These are phyloP conservation scores for Oasisia sp. DNA, from an alignment of 2,888 invertebrate species.

Conservation along the genomic window DNA sequence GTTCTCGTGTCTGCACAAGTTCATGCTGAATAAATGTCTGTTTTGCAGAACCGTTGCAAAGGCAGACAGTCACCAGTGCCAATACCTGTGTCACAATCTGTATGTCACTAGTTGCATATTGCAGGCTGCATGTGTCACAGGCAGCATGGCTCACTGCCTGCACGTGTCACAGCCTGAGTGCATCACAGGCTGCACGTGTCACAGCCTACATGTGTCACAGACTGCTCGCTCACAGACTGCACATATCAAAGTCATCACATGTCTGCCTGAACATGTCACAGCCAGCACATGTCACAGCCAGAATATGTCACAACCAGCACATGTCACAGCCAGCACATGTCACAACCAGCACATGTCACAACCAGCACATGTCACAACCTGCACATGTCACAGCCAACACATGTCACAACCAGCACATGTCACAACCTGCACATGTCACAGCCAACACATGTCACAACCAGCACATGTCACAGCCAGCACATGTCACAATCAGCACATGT, in stretches of 20 bases:
- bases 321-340: too few relatives aligned
- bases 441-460: not conserved
- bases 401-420: not conserved
- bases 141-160: not conserved
- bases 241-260: not conserved
- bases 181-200: not conserved
- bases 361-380: not conserved
- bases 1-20: not conserved
- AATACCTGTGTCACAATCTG: not conserved
- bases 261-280: not conserved
- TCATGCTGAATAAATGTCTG: not conserved
- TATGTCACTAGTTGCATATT: not conserved
- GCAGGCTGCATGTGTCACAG: too few relatives aligned
- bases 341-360: too few relatives aligned
- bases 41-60: not conserved
- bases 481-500: not conserved
- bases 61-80: not conserved
- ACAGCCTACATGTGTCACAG: not conserved
- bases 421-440: not conserved
- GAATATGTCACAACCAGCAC: not conserved
- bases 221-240: not conserved
- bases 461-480: not conserved
- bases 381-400: not conserved
- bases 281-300: not conserved
- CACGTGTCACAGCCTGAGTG: not conserved